Conservation (phyloP, 2,113 vertebrate species). For the Equus przewalskii region DNA sequence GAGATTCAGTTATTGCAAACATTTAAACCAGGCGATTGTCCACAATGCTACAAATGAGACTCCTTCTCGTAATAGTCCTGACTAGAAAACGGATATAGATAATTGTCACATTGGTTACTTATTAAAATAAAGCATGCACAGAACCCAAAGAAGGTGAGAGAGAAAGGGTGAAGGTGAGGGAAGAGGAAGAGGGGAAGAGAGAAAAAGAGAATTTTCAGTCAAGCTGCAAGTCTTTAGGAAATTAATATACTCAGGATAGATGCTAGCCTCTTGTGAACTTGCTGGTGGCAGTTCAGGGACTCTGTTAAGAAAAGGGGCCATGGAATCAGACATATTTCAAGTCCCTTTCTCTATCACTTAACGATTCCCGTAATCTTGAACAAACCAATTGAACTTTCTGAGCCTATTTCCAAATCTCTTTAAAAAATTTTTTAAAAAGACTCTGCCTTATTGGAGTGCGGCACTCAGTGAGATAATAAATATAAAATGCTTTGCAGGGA, state of each 20-base stretch:
- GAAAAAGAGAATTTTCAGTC: neutral
- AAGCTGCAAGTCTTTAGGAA: neutral
- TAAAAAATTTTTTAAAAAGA: too few relatives aligned
- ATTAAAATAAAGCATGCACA: slow-evolving; percentile 36
- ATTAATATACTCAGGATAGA: neutral
- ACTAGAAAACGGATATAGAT: neutral
- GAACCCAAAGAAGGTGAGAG: neutral
- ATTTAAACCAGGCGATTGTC: neutral
- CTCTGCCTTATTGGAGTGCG: neutral
- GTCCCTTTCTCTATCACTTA: neutral
- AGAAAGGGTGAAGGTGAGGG: neutral
- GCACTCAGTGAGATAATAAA: neutral
- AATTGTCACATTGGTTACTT: neutral
- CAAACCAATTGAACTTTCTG: neutral
- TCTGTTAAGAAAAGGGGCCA: neutral
- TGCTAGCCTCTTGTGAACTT: neutral
- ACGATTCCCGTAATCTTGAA: neutral
- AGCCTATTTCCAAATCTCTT: neutral
- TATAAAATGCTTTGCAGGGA: neutral
- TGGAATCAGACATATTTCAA: neutral
- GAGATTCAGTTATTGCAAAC: neutral
- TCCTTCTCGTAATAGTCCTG: neutral
- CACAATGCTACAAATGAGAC: neutral
- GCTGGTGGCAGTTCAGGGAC: neutral
- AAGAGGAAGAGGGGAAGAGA: neutral